These are phyloP conservation scores for Deilephila porcellus DNA, from an alignment of 2,888 invertebrate genomes.

Conservation along the genomic window DNA sequence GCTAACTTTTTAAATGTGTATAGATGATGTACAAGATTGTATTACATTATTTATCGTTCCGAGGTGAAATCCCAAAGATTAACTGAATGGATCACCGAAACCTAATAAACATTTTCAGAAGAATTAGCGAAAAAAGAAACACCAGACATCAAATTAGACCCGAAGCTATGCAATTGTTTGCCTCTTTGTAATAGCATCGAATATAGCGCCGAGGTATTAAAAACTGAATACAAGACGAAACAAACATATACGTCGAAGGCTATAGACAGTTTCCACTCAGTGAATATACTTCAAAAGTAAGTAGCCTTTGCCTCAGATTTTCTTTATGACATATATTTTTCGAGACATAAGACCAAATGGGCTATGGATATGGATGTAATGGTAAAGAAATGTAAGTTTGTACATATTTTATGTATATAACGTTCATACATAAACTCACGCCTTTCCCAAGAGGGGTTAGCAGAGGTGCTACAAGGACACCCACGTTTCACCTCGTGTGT, in stretches of 20 bases:
- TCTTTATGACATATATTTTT: no score
- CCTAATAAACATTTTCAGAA: conserved; percentile 35
- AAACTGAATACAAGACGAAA: conserved; percentile 79
- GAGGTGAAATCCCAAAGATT: background rate
- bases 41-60: background rate
- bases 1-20: no score
- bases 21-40: no score
- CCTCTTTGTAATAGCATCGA: conserved; percentile 83
- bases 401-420: no score
- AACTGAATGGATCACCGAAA: background rate
- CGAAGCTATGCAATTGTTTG: conserved; percentile 44
- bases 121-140: conserved; percentile 35
- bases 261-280: no score
- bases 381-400: no score
- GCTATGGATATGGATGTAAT: no score
- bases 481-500: no score
- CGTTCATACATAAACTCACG: no score
- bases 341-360: no score
- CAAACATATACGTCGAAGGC: background rate
- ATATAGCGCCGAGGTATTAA: conserved; percentile 87
- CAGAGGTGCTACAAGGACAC: no score
- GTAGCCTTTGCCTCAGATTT: background rate
- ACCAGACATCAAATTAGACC: background rate
- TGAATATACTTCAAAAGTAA: background rate
- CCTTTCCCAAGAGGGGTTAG: no score